phyloP scores from a whole-genome alignment of 64 coral and sea anemone genomes.

The Orbicella faveolata region DNA sequence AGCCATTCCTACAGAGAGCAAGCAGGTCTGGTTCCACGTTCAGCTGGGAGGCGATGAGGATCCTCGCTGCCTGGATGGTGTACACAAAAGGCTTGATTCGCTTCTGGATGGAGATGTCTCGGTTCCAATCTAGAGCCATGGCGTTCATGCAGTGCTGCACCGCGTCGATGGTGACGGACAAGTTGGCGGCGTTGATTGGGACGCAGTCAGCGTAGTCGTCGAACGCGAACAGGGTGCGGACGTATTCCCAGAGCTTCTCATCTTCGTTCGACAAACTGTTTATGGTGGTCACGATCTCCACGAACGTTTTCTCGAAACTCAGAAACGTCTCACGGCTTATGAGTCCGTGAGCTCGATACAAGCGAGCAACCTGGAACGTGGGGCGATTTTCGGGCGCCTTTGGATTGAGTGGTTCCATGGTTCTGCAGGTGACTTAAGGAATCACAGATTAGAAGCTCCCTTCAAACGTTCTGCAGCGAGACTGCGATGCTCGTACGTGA shows the following conservation, averaged over 20 bases:
- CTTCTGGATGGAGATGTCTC: conserved; percentile 58
- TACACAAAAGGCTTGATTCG: conserved; percentile 1
- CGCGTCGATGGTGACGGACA: conserved; percentile 15
- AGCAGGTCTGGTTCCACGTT: conserved; percentile 8
- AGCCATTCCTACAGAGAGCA: conserved; percentile 11
- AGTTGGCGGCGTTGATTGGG: conserved; percentile 37
- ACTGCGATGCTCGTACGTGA: background rate
- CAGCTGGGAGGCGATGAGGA: conserved; percentile 1
- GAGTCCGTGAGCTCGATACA: background rate
- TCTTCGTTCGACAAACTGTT: background rate
- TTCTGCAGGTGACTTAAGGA: background rate
- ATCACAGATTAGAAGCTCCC: background rate
- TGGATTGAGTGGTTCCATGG: background rate
- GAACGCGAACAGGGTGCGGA: conserved; percentile 17
- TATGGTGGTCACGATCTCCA: conserved; percentile 17
- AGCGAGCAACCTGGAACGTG: conserved; percentile 13
- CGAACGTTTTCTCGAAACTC: conserved; percentile 6
- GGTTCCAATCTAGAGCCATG: conserved; percentile 31
- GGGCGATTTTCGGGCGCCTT: conserved; percentile 2
- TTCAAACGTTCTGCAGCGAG: background rate
- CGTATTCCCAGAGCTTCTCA: conserved; percentile 22
- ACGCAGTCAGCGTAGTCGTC: conserved; percentile 44
- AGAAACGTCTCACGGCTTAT: conserved; percentile 3
- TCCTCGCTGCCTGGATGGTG: conserved; percentile 8
- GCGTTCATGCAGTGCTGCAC: background rate